Evolutionary conservation across 2,888 invertebrate genomes (phyloP).

Genomic region (Drosophila lutescens): DNA sequence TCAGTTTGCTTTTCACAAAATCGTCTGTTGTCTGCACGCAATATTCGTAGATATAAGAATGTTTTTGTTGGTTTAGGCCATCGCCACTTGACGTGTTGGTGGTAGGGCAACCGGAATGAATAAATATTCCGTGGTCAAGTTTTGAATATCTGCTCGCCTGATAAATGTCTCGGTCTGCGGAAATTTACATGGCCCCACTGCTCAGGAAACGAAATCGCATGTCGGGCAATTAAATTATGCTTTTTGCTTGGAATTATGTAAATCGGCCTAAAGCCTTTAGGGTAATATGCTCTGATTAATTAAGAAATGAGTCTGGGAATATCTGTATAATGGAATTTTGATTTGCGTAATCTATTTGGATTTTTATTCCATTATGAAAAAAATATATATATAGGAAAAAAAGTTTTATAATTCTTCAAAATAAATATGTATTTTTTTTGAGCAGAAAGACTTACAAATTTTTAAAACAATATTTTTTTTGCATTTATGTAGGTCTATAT

Average conservation of each 20-base stretch:
- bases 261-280: slow-evolving; percentile 13
- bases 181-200: slow-evolving; percentile 62
- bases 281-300: slow-evolving; percentile 14
- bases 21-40: slow-evolving; percentile 72
- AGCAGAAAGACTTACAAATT: no score
- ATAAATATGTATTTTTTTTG: no score
- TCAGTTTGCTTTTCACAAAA: slow-evolving; percentile 52
- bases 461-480: no score
- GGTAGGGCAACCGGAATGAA: slow-evolving; percentile 46
- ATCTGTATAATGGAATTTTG: no score
- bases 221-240: slow-evolving; percentile 35
- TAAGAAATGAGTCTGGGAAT: slow-evolving; percentile 4
- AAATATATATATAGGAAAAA: no score
- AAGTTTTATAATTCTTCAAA: no score
- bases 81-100: slow-evolving; percentile 26
- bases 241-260: slow-evolving; percentile 31
- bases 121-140: slow-evolving; percentile 56
- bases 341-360: neutral
- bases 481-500: no score
- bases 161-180: slow-evolving; percentile 60
- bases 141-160: slow-evolving; percentile 65
- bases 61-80: slow-evolving; percentile 61
- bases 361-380: no score
- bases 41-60: slow-evolving; percentile 31
- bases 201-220: slow-evolving; percentile 70